Evolutionary conservation across 2,888 invertebrate genomes (phyloP), one percentile per base, ranked within the genome.

Genomic region (Watsonalla binaria): DNA sequence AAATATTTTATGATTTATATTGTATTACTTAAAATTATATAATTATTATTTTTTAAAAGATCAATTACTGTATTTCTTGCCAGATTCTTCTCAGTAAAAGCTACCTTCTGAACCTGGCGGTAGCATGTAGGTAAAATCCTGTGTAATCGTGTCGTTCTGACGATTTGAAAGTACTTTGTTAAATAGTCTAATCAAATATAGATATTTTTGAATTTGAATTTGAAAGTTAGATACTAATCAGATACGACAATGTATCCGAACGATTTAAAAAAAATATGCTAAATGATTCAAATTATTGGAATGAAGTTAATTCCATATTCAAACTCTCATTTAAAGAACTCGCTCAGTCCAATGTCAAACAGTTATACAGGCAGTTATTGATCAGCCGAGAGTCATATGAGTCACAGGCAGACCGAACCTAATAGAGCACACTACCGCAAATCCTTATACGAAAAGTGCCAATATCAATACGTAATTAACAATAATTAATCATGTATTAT

Each of bases 331-430:
- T 66, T 56, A 58, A 63, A 57, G 60, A 54, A 56, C 68, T 63
- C 62, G 54, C 66, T 68, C 24, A 24, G 24, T 4, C 70, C 77
- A 78, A 78, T 78, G 80, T 72, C 78, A 75, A 68, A 74, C 67
- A 59, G 60, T 63, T 60, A 47, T 47, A 48, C 48, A 68, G 69
- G 66, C 70, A 66, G 68, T 74, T 79, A 80, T 82, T 72, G 82
- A 85, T 82, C 73, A 65, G 59, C 51, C 56, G 63, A 49, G 37
- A 37, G 33, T 13, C 4, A 35, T 63, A 71, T 85, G 84, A 84
- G 68, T 85, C 85, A 85, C 65, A 65, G 59, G 56, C 60, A 61
- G 65, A 68, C 72, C 70, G 61, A 66, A 59, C 61, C 55, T 24
- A 24, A 24, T 24, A 24, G 56, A 58, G 55, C 63, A 60, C 57